These are phyloP conservation scores for Crenuchus spilurus DNA, from an alignment of 2,797 vertebrate genomes.

Conservation along the genomic window DNA sequence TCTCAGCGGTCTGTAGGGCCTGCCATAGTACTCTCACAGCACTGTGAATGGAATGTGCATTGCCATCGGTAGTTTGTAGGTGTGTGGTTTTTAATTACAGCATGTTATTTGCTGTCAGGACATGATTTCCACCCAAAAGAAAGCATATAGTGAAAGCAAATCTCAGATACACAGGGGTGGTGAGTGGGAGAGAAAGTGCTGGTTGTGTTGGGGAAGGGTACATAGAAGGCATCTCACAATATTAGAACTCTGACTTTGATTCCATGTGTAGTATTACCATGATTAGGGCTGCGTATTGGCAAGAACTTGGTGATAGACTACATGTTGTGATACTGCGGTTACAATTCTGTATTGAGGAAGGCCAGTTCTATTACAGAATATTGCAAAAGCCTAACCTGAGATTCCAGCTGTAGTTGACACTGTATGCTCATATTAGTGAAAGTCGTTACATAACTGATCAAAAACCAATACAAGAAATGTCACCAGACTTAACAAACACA, in stretches of 20 bases:
- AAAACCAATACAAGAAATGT: no score
- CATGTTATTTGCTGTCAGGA: conserved; percentile 10
- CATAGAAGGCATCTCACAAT: not conserved
- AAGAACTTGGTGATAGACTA: no score
- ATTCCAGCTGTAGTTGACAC: no score
- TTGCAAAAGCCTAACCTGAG: no score
- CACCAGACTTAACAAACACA: no score
- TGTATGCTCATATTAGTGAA: no score
- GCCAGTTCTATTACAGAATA: no score
- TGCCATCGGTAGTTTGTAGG: not conserved
- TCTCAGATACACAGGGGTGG: conserved; percentile 1
- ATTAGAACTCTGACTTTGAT: not conserved
- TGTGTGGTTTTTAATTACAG: conserved; percentile 12
- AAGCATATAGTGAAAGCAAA: not conserved
- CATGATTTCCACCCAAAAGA: not conserved
- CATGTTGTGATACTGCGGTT: no score
- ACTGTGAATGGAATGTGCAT: not conserved
- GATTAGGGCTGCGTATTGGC: no score
- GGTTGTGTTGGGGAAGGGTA: not conserved
- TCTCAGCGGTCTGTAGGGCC: not conserved
- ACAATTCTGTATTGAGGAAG: no score
- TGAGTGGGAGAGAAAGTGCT: conserved; percentile 1
- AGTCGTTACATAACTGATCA: no score
- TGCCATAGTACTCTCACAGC: not conserved
- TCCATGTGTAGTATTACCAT: not conserved